Evolutionary conservation across 2,113 vertebrate genomes (phyloP).

Genomic region (Notiomystis cincta): DNA sequence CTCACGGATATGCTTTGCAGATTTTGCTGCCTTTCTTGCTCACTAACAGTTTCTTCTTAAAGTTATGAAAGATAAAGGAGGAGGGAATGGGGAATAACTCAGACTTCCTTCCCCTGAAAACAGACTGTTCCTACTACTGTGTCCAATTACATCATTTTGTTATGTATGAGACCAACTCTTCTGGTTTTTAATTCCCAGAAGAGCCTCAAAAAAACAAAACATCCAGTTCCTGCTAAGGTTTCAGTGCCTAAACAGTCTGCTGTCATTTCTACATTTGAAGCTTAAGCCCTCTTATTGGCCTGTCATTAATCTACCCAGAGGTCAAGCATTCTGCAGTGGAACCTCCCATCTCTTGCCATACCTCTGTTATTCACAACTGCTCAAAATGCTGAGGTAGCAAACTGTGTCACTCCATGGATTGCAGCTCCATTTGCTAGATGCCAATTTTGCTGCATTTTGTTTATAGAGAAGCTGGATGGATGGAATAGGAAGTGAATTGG

Average conservation of each 20-base stretch:
- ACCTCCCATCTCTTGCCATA: neutral
- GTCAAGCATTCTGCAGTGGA: neutral
- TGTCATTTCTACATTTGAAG: neutral
- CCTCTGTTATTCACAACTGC: neutral
- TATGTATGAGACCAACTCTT: conserved; percentile 24
- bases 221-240: neutral
- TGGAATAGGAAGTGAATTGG: neutral
- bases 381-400: neutral
- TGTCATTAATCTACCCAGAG: neutral
- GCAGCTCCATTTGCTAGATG: neutral
- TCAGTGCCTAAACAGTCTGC: neutral
- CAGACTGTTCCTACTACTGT: neutral
- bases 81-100: neutral
- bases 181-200: neutral
- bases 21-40: neutral
- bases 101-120: neutral
- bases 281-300: neutral
- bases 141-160: neutral
- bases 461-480: neutral
- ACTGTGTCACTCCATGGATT: neutral
- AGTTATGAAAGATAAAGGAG: neutral
- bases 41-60: neutral
- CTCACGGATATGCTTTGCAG: neutral
- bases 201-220: conserved; percentile 18
- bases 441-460: neutral